Percentiles rank a stretch among this genome's conserved stretches.
Conservation (phyloP, 2,113 vertebrate species). For the Sceloporus tristichus region DNA sequence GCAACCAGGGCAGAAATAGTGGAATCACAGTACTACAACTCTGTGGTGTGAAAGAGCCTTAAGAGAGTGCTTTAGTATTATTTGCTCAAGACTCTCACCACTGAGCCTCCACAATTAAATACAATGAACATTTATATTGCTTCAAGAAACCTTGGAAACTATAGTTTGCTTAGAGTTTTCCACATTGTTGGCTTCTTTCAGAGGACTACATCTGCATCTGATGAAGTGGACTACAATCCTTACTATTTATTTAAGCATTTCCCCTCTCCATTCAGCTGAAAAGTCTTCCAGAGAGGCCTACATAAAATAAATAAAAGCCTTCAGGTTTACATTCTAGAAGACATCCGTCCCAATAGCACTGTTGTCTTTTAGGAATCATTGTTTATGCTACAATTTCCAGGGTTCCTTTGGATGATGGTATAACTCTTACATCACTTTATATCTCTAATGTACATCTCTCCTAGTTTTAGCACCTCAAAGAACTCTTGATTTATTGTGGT, state of each 20-base stretch:
- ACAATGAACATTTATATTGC: background rate
- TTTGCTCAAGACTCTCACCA: background rate
- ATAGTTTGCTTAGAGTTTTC: background rate
- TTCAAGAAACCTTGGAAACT: background rate
- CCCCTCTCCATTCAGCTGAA: background rate
- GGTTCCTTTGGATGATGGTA: background rate
- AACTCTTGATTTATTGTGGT: background rate
- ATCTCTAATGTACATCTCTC: background rate
- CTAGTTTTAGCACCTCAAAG: background rate
- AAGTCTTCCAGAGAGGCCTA: background rate
- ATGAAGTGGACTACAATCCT: background rate
- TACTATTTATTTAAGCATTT: background rate
- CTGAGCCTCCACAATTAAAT: background rate
- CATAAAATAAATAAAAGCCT: background rate
- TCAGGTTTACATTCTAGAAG: background rate
- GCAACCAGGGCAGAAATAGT: too few species aligned
- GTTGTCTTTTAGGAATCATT: background rate
- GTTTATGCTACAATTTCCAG: background rate
- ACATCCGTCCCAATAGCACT: background rate
- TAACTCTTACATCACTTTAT: background rate
- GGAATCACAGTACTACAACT: too few species aligned
- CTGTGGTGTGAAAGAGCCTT: background rate
- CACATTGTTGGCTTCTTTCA: too few species aligned
- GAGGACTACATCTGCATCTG: background rate
- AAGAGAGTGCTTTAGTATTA: background rate